Evolutionary conservation across 2,888 invertebrate genomes (phyloP).

Genomic region (Drosophila maculinotata): DNA sequence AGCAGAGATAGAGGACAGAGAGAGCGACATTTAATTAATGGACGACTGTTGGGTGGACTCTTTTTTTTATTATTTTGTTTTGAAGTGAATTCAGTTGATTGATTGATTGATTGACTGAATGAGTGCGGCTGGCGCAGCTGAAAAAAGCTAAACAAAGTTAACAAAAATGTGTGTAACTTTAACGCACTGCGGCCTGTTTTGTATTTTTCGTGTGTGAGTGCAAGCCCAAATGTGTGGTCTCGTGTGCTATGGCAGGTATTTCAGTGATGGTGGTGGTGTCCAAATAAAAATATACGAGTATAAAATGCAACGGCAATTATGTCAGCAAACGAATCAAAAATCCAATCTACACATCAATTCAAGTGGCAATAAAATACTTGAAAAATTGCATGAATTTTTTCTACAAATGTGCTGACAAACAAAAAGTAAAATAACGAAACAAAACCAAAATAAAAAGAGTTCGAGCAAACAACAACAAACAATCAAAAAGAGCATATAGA

Average conservation of each 20-base stretch:
- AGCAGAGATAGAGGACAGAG: slow-evolving; percentile 55
- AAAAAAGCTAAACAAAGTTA: slow-evolving; percentile 71
- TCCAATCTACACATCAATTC: slow-evolving; percentile 75
- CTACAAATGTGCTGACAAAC: slow-evolving; percentile 41
- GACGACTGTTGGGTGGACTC: slow-evolving; percentile 65
- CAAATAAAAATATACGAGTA: slow-evolving; percentile 39
- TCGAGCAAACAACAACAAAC: slow-evolving; percentile 51
- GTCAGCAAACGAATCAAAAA: slow-evolving; percentile 54
- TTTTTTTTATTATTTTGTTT: slow-evolving; percentile 12
- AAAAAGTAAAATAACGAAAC: slow-evolving; percentile 30
- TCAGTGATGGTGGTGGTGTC: slow-evolving; percentile 41
- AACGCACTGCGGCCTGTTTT: slow-evolving; percentile 39
- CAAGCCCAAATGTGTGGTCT: slow-evolving; percentile 29
- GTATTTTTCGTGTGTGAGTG: slow-evolving; percentile 3
- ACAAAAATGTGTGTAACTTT: slow-evolving; percentile 50
- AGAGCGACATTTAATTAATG: slow-evolving; percentile 76
- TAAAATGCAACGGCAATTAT: slow-evolving; percentile 54
- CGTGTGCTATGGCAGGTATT: slow-evolving; percentile 37
- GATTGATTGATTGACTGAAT: slow-evolving; percentile 64
- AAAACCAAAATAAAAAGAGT: slow-evolving; percentile 21
- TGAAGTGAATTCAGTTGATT: slow-evolving; percentile 58
- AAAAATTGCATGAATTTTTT: slow-evolving; percentile 46
- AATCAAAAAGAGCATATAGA: slow-evolving; percentile 24
- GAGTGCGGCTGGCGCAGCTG: slow-evolving; percentile 66
- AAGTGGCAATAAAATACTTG: slow-evolving; percentile 62